Conservation (phyloP, 2,113 vertebrate genomes). For the Lagopus leucura region DNA sequence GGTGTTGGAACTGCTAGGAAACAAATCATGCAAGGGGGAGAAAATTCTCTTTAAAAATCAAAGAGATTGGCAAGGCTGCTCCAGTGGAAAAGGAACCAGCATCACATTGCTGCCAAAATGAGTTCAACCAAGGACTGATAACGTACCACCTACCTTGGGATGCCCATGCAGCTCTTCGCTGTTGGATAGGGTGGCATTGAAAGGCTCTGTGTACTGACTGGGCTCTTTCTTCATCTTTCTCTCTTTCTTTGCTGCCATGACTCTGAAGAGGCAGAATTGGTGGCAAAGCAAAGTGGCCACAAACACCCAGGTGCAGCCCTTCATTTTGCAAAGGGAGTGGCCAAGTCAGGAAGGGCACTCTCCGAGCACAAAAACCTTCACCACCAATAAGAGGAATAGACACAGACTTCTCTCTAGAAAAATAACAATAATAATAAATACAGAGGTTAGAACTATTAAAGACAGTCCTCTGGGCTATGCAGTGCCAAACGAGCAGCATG, state of each 20-base stretch:
- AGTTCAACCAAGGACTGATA: neutral
- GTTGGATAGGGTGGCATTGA: constrained; percentile 85
- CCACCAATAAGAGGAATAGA: neutral
- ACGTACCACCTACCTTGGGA: constrained; percentile 80
- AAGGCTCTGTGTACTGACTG: constrained; percentile 81
- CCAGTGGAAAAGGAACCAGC: neutral
- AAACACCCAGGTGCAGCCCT: constrained; percentile 81
- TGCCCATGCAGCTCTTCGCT: constrained; percentile 81
- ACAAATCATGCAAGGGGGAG: neutral
- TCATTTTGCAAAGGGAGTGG: constrained; percentile 77
- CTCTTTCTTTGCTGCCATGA: constrained; percentile 82
- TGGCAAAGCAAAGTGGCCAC: constrained; percentile 83
- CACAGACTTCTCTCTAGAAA: neutral
- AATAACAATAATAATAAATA: neutral
- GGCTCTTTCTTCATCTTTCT: constrained; percentile 82
- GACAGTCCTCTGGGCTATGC: neutral
- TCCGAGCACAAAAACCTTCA: neutral
- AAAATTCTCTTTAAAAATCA: neutral
- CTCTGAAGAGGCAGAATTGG: constrained; percentile 78
- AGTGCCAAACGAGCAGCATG: neutral
- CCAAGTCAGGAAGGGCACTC: neutral
- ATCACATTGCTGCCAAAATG: neutral
- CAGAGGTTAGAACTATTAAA: neutral
- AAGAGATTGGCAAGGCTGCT: neutral
- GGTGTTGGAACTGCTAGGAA: neutral